phyloP scores from a whole-genome alignment of 2,888 invertebrate species.

The Galerucella pusilla region DNA sequence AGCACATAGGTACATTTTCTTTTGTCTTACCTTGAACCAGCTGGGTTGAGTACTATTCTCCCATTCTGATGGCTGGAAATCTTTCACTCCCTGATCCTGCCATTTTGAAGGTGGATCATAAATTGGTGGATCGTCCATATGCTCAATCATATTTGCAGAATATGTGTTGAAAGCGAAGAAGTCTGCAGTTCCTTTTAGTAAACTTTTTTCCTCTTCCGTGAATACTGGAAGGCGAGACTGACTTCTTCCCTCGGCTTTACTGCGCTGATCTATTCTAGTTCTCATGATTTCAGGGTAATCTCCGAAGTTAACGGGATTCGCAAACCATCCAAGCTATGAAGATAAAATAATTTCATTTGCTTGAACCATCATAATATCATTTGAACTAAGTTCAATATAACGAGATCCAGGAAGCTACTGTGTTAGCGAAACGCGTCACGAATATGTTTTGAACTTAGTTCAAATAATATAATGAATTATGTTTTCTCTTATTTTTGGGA shows the following conservation, averaged over 20 bases:
- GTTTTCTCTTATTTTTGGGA: too few species aligned
- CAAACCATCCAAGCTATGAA: slow-evolving; percentile 46
- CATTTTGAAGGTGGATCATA: slow-evolving; percentile 30
- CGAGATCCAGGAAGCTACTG: too few species aligned
- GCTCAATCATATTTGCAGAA: slow-evolving; percentile 66
- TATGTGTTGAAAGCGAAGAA: slow-evolving; percentile 83
- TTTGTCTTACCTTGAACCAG: slow-evolving; percentile 29
- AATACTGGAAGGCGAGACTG: slow-evolving; percentile 73
- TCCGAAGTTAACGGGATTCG: slow-evolving; percentile 73
- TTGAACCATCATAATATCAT: too few species aligned
- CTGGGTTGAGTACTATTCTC: slow-evolving; percentile 21
- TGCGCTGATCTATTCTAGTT: slow-evolving; percentile 68
- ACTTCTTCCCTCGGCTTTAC: slow-evolving; percentile 69
- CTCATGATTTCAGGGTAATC: slow-evolving; percentile 76
- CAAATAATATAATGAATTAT: too few species aligned
- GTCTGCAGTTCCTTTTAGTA: slow-evolving; percentile 74
- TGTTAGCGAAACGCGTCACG: too few species aligned
- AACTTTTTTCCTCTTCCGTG: slow-evolving; percentile 69
- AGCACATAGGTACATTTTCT: background rate
- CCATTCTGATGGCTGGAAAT: slow-evolving; percentile 36
- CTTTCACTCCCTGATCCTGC: slow-evolving; percentile 35
- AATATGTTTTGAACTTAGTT: too few species aligned
- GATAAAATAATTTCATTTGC: too few species aligned
- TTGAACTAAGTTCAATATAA: too few species aligned
- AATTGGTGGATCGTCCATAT: slow-evolving; percentile 28